Evolutionary conservation across 1,140 invertebrate genomes (phyloP), one percentile per base, ranked within the genome.

Genomic region (Dinothrombium tinctorium): DNA sequence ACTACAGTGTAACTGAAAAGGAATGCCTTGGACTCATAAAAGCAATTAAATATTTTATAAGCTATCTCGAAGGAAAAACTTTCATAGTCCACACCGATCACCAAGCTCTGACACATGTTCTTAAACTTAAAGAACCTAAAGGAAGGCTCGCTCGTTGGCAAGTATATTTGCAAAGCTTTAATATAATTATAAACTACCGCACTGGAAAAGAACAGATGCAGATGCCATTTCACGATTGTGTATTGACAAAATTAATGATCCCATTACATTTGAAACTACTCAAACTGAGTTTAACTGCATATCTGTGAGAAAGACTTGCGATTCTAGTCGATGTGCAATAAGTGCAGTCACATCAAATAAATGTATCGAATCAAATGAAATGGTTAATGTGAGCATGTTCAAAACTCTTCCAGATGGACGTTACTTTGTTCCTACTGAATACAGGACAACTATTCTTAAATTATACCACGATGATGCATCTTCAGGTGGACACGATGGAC

Each of bases 1-100:
- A 33, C 6, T 33, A 33, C 17, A 9, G 14, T 4, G 20, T 17
- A 33, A 33, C 33, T 2, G 33, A 8, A 6, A 33, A 33, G 20
- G 33, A 33, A 33, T 11, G 11, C 2, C 15, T 33, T 9, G 33
- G 3, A 2, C 14, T 33, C 1, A 33, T 41, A 12, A 3, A 33
- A 12, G 40, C 40, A 4, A 41, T 37, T 8, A 41, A 32, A 17
- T 23, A 41, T 17, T 33, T 41, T 7, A 12, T 20, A 17, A n/a
- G 17, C 4, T 41, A 41, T 14, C 23, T 41, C n/a, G 14, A 41
- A 2, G 29, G 29, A 2, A 33, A 24, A 20, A 14, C 4, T 23
- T 41, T 41, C 3, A 2, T n/a, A 9, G 12, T 41, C 8, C 12
- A 23, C 4, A 41, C 40, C 2, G 31, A 41, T 35, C 17, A 41